These are phyloP conservation scores for Liolophura sinensis DNA, from an alignment of 1,140 invertebrate genomes.

Conservation along the genomic window DNA sequence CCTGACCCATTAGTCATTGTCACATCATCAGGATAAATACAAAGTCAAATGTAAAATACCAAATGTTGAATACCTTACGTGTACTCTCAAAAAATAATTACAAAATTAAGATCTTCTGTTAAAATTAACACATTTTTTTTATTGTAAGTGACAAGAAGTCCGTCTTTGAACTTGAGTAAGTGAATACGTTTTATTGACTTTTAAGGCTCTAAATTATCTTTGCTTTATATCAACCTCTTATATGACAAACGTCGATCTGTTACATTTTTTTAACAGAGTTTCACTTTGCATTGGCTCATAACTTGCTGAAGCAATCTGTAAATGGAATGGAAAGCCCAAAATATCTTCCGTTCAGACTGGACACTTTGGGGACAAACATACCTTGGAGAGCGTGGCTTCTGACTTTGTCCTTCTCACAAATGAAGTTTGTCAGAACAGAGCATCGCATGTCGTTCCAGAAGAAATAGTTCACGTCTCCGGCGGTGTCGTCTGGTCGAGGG, in stretches of 20 bases:
- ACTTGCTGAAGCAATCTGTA: neutral
- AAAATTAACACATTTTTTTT: too few species aligned
- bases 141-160: too few species aligned
- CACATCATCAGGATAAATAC: neutral
- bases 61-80: neutral
- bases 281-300: neutral
- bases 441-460: conserved; percentile 18
- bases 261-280: too few species aligned
- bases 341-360: neutral
- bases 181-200: too few species aligned
- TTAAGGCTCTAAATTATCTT: neutral
- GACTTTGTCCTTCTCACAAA: conserved; percentile 15
- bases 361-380: neutral
- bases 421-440: conserved; percentile 12
- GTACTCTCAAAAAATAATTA: too few species aligned
- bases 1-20: neutral
- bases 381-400: neutral
- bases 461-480: conserved; percentile 16
- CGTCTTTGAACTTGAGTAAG: too few species aligned
- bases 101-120: too few species aligned
- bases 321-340: neutral
- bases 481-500: conserved; percentile 6
- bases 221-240: neutral
- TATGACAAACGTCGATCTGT: neutral
- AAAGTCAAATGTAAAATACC: neutral